Percentiles rank a stretch among this genome's conserved stretches.
These are phyloP conservation scores for Myotis vivesi DNA, from an alignment of 2,797 vertebrate species.

Conservation along the genomic window DNA sequence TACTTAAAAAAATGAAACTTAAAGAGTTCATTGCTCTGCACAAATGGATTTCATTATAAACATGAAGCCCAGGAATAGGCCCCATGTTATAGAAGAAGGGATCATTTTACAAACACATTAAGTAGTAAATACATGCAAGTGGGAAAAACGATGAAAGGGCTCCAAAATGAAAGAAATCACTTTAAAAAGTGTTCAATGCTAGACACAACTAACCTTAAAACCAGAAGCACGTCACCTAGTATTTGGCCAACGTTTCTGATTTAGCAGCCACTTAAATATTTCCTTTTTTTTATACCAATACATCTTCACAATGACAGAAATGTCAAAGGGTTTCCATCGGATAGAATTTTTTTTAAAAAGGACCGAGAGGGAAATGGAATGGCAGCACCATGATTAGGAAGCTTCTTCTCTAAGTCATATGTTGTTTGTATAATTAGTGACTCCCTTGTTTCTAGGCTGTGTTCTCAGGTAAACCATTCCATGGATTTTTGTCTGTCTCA, in stretches of 20 bases:
- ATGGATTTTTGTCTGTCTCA: not conserved
- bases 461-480: not conserved
- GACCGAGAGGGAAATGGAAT: not conserved
- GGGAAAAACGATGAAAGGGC: slow-evolving; percentile 45
- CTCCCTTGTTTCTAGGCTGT: not conserved
- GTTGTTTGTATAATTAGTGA: not conserved
- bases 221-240: not conserved
- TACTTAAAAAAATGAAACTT: not conserved
- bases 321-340: not conserved
- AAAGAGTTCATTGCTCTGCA: not conserved
- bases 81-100: not conserved
- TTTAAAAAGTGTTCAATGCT: slow-evolving; percentile 1
- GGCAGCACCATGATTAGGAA: not conserved
- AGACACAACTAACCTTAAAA: not conserved
- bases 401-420: not conserved
- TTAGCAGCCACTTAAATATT: slow-evolving; percentile 1
- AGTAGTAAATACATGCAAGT: slow-evolving; percentile 13
- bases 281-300: not conserved
- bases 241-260: not conserved
- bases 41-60: not conserved
- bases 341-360: not conserved
- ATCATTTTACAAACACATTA: slow-evolving; percentile 27
- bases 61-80: not conserved
- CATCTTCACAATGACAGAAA: not conserved
- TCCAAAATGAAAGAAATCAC: not conserved